These are phyloP conservation scores for Drosophila melanogaster DNA, from an alignment of 1,140 invertebrate species.

Conservation along the genomic window DNA sequence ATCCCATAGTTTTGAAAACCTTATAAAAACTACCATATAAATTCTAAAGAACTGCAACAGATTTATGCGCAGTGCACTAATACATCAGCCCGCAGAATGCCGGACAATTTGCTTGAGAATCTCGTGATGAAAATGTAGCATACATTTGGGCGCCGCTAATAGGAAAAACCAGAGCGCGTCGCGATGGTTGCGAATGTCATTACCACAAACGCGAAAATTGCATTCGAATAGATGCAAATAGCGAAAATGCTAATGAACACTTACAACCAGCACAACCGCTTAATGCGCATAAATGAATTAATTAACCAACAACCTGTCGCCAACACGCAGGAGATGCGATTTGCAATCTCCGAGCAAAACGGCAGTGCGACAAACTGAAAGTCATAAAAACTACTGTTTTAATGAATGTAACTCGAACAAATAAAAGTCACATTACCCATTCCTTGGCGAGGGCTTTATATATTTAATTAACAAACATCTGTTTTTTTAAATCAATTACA, in stretches of 20 bases:
- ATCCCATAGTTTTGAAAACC: too few species aligned
- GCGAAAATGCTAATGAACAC: conserved; percentile 70
- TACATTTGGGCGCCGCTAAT: conserved; percentile 43
- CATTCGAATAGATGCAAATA: conserved; percentile 71
- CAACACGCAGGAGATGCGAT: neutral
- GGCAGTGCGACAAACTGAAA: conserved; percentile 7
- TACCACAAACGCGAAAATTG: conserved; percentile 55
- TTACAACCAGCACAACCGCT: conserved; percentile 64
- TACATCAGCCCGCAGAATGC: neutral
- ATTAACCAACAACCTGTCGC: conserved; percentile 51
- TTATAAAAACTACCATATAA: too few species aligned
- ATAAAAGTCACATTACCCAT: conserved; percentile 34
- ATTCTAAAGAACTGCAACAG: neutral
- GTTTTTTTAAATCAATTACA: conserved; percentile 42
- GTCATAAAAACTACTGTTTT: conserved; percentile 26
- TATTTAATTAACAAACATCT: conserved; percentile 31
- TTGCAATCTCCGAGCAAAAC: conserved; percentile 9
- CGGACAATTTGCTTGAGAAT: conserved; percentile 35
- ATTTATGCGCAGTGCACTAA: neutral
- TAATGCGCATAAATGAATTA: conserved; percentile 60
- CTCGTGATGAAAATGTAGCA: conserved; percentile 54
- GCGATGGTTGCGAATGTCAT: conserved; percentile 40
- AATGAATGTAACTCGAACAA: conserved; percentile 32
- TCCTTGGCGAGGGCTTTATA: conserved; percentile 4
- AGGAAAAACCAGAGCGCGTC: conserved; percentile 30